Evolutionary conservation across 2,113 vertebrate genomes (phyloP), one percentile per base, ranked within the genome.

Genomic region (Pagrus major): DNA sequence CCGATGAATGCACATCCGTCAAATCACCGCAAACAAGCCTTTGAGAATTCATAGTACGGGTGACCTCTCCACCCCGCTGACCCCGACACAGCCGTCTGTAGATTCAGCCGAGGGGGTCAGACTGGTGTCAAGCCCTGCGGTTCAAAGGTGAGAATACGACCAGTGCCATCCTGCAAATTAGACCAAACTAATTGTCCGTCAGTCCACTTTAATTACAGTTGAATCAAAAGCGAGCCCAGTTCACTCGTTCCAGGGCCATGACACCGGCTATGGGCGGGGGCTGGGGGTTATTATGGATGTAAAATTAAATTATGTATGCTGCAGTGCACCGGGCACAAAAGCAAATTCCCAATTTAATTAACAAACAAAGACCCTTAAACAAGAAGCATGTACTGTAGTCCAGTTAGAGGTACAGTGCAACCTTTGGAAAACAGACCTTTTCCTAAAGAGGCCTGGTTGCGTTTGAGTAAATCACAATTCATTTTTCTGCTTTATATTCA

Each of bases 301-400:
- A 85, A 94, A 93, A 94, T 94, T 77, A 37, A 90, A 93, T 95
- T 91, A 94, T 85, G 80, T 71, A 91, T 86, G 93, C 93, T 89
- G 87, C 83, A 60, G 63, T 87, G 91, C 88, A 59, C 77, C 75
- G 83, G 86, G 89, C 85, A 92, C 87, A 92, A 92, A 93, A 89
- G 85, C 68, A 92, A 89, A 92, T 91, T 89, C 86, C 78, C 85
- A 85, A 83, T 87, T 92, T 91, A 83, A 89, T 93, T 87, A 90
- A 86, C 78, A 89, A 91, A 91, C 86, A 91, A 90, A 86, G 81
- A 73, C 15, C 59, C 52, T 83, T 71, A 59, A 81, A 84, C 55
- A 80, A 75, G 66, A 81, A 80, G 52, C 69, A 86, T 71, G 73
- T 35, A 3, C 70, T 78, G 76, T 60, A 11, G 56, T n/a, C 15